A percentile compares a stretch with the other conserved stretches of the same genome.
phyloP scores from a whole-genome alignment of 2,797 vertebrate species.

The Kryptolebias ocellatus region DNA sequence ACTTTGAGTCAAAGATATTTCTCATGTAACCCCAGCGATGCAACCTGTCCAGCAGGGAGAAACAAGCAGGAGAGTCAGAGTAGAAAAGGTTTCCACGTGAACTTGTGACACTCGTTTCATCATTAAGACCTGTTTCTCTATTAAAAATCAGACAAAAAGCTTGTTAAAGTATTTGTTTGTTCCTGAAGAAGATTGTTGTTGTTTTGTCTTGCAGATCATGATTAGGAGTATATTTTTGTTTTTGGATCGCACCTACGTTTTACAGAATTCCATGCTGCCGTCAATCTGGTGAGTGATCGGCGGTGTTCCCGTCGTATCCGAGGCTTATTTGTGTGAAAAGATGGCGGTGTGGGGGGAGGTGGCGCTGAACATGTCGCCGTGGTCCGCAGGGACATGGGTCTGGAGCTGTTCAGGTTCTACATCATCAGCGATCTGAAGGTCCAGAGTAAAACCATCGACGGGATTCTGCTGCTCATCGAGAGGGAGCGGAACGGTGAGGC shows the following conservation, averaged over 20 bases:
- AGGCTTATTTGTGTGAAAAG: not conserved
- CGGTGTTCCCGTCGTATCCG: not conserved
- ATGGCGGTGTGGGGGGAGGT: not conserved
- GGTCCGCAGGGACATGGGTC: constrained; percentile 94
- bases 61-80: too few relatives aligned
- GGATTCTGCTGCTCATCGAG: constrained; percentile 96
- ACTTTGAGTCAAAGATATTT: too few relatives aligned
- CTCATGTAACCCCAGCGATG: too few relatives aligned
- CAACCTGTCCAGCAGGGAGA: too few relatives aligned
- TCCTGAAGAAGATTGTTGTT: not conserved
- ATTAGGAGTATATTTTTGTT: constrained; percentile 99
- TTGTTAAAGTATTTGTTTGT: not conserved
- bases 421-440: constrained; percentile 99
- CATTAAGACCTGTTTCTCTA: too few relatives aligned
- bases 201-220: constrained; percentile 81
- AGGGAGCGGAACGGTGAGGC: constrained; percentile 95
- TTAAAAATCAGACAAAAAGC: not conserved
- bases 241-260: constrained; percentile 98
- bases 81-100: too few relatives aligned
- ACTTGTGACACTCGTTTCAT: too few relatives aligned
- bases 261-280: constrained; percentile 99
- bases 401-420: constrained; percentile 98
- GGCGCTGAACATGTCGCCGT: constrained; percentile 23
- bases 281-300: constrained; percentile 93
- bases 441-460: constrained; percentile 98